Conservation (phyloP, 2,797 vertebrate species). For the Kryptopterus vitreolus region DNA sequence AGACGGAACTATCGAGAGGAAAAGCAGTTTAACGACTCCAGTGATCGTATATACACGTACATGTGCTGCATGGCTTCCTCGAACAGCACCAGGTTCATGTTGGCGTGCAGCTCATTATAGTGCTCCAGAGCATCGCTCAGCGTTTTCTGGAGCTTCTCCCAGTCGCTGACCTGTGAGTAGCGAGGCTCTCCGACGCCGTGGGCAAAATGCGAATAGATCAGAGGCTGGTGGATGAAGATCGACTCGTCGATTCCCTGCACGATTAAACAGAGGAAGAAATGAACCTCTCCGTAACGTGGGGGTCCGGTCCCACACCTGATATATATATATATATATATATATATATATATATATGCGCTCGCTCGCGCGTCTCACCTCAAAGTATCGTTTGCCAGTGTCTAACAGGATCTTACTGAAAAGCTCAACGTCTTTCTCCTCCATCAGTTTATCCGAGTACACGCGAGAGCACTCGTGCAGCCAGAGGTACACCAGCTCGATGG, state of each 20-base stretch:
- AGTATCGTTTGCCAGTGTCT: constrained; percentile 74
- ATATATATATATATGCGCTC: too few species aligned
- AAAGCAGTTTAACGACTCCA: too few species aligned
- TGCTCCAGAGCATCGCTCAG: constrained; percentile 81
- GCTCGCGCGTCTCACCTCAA: constrained; percentile 70
- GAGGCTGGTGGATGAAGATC: constrained; percentile 86
- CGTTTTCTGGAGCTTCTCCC: constrained; percentile 88
- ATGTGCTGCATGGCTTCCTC: constrained; percentile 74
- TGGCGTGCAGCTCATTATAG: constrained; percentile 78
- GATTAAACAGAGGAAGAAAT: neutral
- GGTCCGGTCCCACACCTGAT: too few species aligned
- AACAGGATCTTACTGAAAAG: constrained; percentile 75
- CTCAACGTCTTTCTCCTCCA: constrained; percentile 75
- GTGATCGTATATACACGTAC: constrained; percentile 61
- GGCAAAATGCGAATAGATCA: constrained; percentile 91
- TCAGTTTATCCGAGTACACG: constrained; percentile 73
- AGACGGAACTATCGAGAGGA: too few species aligned
- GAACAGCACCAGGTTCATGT: constrained; percentile 76
- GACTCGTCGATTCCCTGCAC: constrained; percentile 84
- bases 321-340: too few species aligned
- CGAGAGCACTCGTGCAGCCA: constrained; percentile 71
- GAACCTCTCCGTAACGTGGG: too few species aligned
- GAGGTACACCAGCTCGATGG: constrained; percentile 71
- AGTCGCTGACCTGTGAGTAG: constrained; percentile 83
- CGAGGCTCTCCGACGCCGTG: constrained; percentile 81